A percentile compares a stretch with the other conserved stretches of the same genome.
These are phyloP conservation scores for Laupala kohalensis DNA, from an alignment of 1,140 invertebrate species.

Conservation along the genomic window DNA sequence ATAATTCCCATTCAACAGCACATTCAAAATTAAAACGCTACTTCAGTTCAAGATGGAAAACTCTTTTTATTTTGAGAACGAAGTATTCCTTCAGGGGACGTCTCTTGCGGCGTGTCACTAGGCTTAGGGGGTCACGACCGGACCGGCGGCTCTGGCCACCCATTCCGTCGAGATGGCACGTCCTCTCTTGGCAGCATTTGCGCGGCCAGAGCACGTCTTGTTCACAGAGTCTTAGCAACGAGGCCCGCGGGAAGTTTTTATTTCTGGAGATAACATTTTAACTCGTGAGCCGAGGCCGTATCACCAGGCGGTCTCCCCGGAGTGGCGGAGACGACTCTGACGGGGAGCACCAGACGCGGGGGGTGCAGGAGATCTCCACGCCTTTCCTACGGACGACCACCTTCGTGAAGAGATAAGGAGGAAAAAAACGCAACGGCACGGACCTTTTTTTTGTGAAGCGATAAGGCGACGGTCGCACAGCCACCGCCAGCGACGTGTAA, in stretches of 20 bases:
- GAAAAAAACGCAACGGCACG: background rate
- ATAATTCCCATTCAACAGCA: no score
- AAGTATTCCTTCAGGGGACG: no score
- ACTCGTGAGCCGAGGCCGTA: background rate
- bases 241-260: background rate
- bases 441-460: background rate
- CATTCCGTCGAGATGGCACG: background rate
- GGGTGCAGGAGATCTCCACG: background rate
- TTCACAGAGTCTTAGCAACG: background rate
- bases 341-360: background rate
- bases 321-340: background rate
- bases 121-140: no score
- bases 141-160: no score
- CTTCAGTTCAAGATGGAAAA: no score
- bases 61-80: no score
- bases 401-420: background rate
- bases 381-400: background rate
- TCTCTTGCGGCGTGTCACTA: no score
- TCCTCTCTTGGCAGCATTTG: background rate
- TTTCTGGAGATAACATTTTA: background rate
- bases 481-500: background rate
- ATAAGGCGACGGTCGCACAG: background rate
- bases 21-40: no score
- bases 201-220: background rate
- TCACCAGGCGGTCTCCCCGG: background rate